Percentiles rank a stretch among this genome's conserved stretches.
Conservation (phyloP, 2,113 vertebrate genomes). For the Hyperopisus bebe region DNA sequence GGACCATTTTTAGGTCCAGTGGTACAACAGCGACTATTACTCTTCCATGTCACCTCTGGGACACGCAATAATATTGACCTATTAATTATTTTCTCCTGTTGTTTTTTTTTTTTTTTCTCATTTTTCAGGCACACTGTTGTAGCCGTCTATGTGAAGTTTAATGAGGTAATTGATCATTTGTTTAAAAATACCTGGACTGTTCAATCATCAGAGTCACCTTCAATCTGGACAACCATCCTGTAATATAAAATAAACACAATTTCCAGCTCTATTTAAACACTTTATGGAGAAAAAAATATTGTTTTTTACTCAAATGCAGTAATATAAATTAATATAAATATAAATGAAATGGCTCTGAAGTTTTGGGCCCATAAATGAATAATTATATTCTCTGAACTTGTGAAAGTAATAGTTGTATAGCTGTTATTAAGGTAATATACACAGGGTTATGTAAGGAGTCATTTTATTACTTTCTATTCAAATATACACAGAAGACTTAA, state of each 20-base stretch:
- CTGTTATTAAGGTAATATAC: neutral
- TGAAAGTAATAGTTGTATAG: neutral
- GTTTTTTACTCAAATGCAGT: neutral
- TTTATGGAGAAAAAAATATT: neutral
- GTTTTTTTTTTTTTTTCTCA: neutral
- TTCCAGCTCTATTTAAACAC: neutral
- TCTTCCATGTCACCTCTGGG: conserved; percentile 13
- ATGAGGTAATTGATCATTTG: conserved; percentile 5
- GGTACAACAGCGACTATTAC: neutral
- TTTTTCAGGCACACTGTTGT: neutral
- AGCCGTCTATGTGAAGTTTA: neutral
- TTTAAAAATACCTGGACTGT: neutral
- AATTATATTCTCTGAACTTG: neutral
- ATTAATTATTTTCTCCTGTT: conserved; percentile 1
- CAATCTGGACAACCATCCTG: neutral
- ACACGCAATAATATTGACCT: conserved; percentile 8
- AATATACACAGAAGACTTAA: neutral
- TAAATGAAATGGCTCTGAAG: neutral
- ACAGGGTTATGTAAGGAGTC: neutral
- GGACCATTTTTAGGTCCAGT: neutral
- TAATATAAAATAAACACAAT: neutral
- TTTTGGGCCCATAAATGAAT: neutral
- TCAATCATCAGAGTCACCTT: conserved; percentile 3
- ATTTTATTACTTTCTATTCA: neutral
- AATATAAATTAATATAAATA: neutral